Base-by-base conservation (phyloP, 2,888 invertebrate genomes). In the Troides oblongomaculatus region DNA sequence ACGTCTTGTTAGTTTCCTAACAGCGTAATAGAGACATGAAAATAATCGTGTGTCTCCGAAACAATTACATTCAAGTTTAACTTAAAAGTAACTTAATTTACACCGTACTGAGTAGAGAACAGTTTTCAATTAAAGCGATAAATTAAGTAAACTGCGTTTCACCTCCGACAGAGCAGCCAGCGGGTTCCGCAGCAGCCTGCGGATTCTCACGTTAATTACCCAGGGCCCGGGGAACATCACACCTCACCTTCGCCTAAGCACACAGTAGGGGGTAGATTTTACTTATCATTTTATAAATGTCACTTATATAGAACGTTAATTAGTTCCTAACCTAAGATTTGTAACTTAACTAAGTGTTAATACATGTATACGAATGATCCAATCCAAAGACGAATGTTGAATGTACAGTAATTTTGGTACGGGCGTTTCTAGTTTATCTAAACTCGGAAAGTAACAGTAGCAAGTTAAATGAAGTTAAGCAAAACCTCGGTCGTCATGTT, bases 81-180 rank as follows among this genome's bases (percentile, higher is more conserved):
- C 57, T 21, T 21, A 57, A 58, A 46, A 6, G 43, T 21, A 58
- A 46, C 43, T 23, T 65, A 50, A 62, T 65, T 65, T 50, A 23
- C 23, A 7, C 25, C 46, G 21, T 10, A 12, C 30, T n/a, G 62
- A 57, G 43, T 30, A 25, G 61, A 39, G 21, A 62, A 57, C 62
- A 23, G 62, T 57, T 65, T 65, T 64, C 69, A 69, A 69, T 69
- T 69, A 69, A 64, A 62, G 62, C 61, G 25, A 69, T 69, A 65
- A 65, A 65, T 69, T 69, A 69, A 65, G 65, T 36, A 58, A 69
- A 69, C 64, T 69, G 65, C 65, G 69, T 69, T 69, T 62, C 30
- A 62, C 64, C 61, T 65, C 57, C 65, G 53, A 61, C 65, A 62
- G 69, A 57, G 61, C 62, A 62, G 50, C 50, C 62, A 62, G 50